These are phyloP conservation scores for Ornithoptera alexandrae DNA, from an alignment of 2,888 invertebrate species.

Conservation along the genomic window DNA sequence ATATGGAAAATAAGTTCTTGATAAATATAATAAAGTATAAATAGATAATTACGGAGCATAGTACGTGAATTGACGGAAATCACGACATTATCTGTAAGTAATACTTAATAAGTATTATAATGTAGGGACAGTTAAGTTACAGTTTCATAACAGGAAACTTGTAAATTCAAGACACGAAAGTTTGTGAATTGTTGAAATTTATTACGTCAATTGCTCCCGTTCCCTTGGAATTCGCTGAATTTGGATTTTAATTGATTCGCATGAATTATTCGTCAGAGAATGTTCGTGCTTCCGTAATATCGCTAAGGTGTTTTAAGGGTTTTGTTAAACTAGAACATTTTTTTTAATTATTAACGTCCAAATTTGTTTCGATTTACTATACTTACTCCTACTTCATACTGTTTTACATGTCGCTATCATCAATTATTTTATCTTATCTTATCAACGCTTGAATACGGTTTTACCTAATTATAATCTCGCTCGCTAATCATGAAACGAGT, in stretches of 20 bases:
- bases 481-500: no score
- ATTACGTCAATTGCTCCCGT: not conserved
- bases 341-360: not conserved
- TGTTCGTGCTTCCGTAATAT: not conserved
- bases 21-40: no score
- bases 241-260: slow-evolving; percentile 4
- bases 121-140: not conserved
- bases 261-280: not conserved
- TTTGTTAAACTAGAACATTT: not conserved
- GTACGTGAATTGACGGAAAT: no score
- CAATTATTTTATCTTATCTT: no score
- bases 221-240: not conserved
- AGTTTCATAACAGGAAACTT: not conserved
- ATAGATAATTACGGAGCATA: no score
- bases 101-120: not conserved
- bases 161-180: slow-evolving; percentile 2
- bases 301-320: not conserved
- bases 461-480: no score
- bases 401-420: no score
- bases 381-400: not conserved
- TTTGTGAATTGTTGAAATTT: not conserved
- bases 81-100: no score
- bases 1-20: no score
- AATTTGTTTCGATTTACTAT: not conserved
- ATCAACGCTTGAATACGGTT: no score